Conservation (phyloP, 92 coral and sea anemone species). For the Parazoanthus swiftii region DNA sequence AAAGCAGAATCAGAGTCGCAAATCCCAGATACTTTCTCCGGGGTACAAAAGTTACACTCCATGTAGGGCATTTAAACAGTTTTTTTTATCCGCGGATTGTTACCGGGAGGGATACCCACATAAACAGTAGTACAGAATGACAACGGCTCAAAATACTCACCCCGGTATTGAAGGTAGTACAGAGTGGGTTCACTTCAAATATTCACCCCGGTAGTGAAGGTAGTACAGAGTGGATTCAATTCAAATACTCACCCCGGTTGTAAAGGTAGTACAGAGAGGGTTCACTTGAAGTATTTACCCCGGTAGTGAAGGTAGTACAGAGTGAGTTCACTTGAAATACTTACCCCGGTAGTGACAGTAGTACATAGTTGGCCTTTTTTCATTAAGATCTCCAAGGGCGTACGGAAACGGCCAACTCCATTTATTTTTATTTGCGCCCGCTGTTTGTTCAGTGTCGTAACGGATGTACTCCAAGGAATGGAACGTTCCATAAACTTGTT, state of each 20-base stretch:
- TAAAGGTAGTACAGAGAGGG: neutral
- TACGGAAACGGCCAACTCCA: neutral
- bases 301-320: neutral
- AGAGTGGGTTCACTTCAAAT: neutral
- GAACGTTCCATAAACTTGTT: slow-evolving; percentile 2
- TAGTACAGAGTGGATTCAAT: neutral
- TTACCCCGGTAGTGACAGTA: slow-evolving; percentile 21
- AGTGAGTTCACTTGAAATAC: neutral
- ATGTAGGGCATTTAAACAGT: too few species aligned
- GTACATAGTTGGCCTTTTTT: neutral
- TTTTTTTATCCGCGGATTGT: too few species aligned
- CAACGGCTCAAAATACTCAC: neutral
- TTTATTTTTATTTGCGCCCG: neutral
- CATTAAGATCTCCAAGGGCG: neutral
- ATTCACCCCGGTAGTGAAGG: too few species aligned
- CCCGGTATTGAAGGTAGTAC: neutral
- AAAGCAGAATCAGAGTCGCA: too few species aligned
- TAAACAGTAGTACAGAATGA: neutral
- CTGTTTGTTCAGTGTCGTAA: neutral
- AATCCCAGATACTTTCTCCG: too few species aligned
- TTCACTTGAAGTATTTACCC: neutral
- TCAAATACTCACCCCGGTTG: neutral
- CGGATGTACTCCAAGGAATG: slow-evolving; percentile 1
- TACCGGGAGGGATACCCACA: too few species aligned
- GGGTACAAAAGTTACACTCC: too few species aligned